Evolutionary conservation across 2,888 invertebrate genomes (phyloP).

Genomic region (Eupelmus urozonus): DNA sequence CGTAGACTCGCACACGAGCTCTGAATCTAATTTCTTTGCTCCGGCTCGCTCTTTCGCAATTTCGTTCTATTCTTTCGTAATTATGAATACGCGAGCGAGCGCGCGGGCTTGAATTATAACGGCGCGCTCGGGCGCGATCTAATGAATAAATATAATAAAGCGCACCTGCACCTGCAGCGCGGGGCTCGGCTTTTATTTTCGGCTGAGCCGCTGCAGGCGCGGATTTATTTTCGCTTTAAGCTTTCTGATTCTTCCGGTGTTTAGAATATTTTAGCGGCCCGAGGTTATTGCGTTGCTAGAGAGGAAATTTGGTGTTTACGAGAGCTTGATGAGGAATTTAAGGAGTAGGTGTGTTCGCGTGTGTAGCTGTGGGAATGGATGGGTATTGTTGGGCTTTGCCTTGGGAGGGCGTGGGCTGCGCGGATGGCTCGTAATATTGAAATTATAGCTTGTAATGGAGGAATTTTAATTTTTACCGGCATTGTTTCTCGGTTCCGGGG

Average conservation of each 20-base stretch:
- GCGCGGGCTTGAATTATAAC: constrained; percentile 11
- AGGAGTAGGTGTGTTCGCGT: too few relatives aligned
- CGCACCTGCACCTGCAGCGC: constrained; percentile 54
- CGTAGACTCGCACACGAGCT: constrained; percentile 19
- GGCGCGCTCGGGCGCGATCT: constrained; percentile 28
- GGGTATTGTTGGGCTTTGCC: too few relatives aligned
- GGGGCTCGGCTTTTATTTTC: constrained; percentile 36
- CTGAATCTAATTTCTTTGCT: constrained; percentile 58
- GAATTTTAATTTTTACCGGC: too few relatives aligned
- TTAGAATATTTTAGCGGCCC: constrained; percentile 46
- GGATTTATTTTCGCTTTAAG: constrained; percentile 57
- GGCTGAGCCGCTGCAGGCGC: background rate
- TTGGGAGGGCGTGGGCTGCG: too few relatives aligned
- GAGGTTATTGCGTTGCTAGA: too few relatives aligned
- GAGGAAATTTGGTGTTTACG: constrained; percentile 10
- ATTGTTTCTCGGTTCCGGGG: too few relatives aligned
- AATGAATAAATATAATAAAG: constrained; percentile 62
- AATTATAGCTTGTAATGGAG: too few relatives aligned
- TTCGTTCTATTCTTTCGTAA: constrained; percentile 59
- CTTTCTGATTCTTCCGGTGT: constrained; percentile 50
- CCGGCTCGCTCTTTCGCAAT: constrained; percentile 44
- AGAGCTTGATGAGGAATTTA: constrained; percentile 5
- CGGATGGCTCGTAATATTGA: too few relatives aligned
- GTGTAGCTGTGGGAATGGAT: too few relatives aligned
- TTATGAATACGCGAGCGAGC: constrained; percentile 46